Conservation (phyloP, 2,888 invertebrate species). For the Bugulina stolonifera region DNA sequence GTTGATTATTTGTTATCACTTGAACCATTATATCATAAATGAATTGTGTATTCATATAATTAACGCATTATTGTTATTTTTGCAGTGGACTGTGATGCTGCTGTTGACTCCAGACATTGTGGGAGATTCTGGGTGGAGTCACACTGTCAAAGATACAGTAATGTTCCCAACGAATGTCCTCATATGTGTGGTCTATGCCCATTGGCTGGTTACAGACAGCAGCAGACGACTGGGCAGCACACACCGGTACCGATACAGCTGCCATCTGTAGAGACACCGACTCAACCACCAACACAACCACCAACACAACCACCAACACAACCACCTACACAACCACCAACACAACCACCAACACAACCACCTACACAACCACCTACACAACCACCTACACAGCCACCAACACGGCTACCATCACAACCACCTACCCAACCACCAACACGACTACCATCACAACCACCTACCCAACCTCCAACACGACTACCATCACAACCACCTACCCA, state of each 20-base stretch:
- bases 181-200: constrained; percentile 25
- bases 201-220: background rate
- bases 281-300: no score
- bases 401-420: background rate
- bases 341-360: background rate
- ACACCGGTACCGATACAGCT: background rate
- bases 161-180: constrained; percentile 21
- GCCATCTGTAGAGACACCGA: background rate
- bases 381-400: background rate
- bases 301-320: no score
- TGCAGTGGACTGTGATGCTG: constrained; percentile 6
- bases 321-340: background rate
- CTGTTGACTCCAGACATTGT: background rate
- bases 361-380: background rate
- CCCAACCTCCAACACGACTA: background rate
- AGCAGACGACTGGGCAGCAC: background rate
- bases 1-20: no score
- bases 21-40: no score
- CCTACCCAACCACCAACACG: background rate
- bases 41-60: no score
- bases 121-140: background rate
- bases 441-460: background rate
- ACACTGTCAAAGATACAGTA: background rate
- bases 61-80: no score
- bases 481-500: background rate